Evolutionary conservation across 2,113 vertebrate species (phyloP).

Genomic region (Telmatochromis sp.): DNA sequence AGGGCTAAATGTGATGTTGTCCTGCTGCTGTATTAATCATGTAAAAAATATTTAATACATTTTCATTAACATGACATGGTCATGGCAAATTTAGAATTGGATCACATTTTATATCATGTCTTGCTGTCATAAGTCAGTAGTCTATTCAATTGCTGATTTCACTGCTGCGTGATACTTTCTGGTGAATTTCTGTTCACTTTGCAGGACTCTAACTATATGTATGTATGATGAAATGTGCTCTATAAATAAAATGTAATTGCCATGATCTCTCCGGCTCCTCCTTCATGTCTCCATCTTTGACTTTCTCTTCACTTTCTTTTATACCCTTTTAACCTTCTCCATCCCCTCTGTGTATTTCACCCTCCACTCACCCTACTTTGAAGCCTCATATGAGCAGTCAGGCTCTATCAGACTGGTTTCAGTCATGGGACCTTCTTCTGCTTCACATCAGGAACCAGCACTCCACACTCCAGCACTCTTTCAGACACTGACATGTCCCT

Average conservation of each 20-base stretch:
- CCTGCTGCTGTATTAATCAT: background rate
- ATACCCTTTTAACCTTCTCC: background rate
- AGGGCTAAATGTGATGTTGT: background rate
- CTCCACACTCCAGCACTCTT: background rate
- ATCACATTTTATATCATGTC: background rate
- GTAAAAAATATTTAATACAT: background rate
- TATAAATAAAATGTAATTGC: background rate
- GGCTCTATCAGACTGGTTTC: conserved; percentile 16
- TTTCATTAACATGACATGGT: background rate
- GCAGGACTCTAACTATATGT: background rate
- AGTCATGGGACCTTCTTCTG: background rate
- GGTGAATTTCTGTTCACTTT: background rate
- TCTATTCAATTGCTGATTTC: background rate
- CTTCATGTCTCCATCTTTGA: background rate
- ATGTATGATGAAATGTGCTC: background rate
- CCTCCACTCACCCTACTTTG: background rate
- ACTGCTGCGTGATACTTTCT: background rate
- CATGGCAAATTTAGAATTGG: background rate
- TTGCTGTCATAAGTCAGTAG: background rate
- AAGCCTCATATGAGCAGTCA: conserved; percentile 50
- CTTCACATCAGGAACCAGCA: background rate
- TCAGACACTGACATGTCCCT: conserved; percentile 12
- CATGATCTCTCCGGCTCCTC: background rate
- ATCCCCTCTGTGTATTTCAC: background rate
- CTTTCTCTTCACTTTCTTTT: background rate